Base-by-base conservation (phyloP, 2,888 invertebrate species). In the Habrosyne pyritoides region DNA sequence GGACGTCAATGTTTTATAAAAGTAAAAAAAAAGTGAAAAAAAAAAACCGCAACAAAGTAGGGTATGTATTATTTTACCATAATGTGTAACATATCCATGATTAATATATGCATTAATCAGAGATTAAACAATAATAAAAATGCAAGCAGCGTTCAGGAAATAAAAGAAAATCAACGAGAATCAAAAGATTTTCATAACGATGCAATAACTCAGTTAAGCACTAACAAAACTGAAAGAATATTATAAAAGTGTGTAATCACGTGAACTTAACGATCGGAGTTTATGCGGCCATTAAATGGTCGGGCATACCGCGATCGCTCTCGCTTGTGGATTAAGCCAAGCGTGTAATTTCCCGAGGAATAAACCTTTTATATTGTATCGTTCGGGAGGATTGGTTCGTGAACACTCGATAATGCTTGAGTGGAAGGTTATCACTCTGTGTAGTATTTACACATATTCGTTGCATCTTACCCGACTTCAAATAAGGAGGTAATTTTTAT, bases 301-400 rank as follows among this genome's bases (percentile, higher is more conserved):
- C n/a, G 42, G 8, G 14, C 2, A 18, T 42, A 8, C 14, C 2
- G 18, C 14, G 18, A 18, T 42, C 42, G 42, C 42, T 42, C 42
- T 18, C 14, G 42, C 42, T 42, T 18, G 42, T 18, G 18, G 18
- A 8, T 42, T 7, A 18, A 8, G 18, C 1, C 42, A 42, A 18
- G 42, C 33, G 33, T 42, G 42, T 42, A 42, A 42, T 42, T 42
- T 42, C 8, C 42, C 8, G 8, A 18, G 36, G 42, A 42, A 8
- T 18, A 18, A 42, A 42, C 42, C 42, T 42, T 18, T 42, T 42
- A 42, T 42, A 42, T 42, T 42, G 42, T 42, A 42, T 42, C 42
- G 42, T 42, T 42, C 18, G 18, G 18, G 18, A 42, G 42, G 7
- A 42, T 42, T 42, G 42, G 42, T 42, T 42, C 42, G 42, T 18